Evolutionary conservation across 2,113 vertebrate species (phyloP), one percentile per base, ranked within the genome.

Genomic region (Amphilophus citrinellus): DNA sequence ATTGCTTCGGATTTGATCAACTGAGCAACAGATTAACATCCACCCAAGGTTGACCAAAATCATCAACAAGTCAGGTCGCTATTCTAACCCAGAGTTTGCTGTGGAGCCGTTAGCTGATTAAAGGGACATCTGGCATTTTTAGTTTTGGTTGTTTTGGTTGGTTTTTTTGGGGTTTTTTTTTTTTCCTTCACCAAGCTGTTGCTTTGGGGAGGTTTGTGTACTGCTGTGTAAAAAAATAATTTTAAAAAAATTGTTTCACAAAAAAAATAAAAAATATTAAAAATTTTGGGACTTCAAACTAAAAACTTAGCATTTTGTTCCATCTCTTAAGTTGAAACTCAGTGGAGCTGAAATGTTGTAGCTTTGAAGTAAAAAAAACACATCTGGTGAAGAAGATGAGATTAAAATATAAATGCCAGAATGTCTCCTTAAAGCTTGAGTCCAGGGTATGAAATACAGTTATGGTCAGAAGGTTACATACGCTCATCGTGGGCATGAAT

Each of bases 11-110:
- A 77, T 84, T 78, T 61, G 8, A 24, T 76, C 35, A 32, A 15
- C 66, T 53, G 13, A 57, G 4, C 3, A 22, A 15, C 50, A 47
- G 50, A 3, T 11, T 59, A 73, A 83, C 42, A 18, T 88, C 24
- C 14, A 47, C 27, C 17, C 42, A 63, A 42, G 27, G 11, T 77
- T 53, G 17, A 80, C 75, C 73, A 79, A 58, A 79, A 35, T 50
- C 58, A 83, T 50, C 35, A 7, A 30, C 6, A 63, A 39, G 15
- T 63, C 24, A 37, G 71, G 30, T 77, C 0, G 11, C 65, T 58
- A 58, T 24, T 90, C 88, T 93, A 88, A 90, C 87, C 87, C 92
- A 91, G 76, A 89, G 73, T 87, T 89, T 91, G 86, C 90, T 80
- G 77, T 44, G 62, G 50, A 75, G 73, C 80, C 22, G 10, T 80